Evolutionary conservation across 1,140 invertebrate species (phyloP), one percentile per base, ranked within the genome.

Genomic region (Scaptomyza graminum): DNA sequence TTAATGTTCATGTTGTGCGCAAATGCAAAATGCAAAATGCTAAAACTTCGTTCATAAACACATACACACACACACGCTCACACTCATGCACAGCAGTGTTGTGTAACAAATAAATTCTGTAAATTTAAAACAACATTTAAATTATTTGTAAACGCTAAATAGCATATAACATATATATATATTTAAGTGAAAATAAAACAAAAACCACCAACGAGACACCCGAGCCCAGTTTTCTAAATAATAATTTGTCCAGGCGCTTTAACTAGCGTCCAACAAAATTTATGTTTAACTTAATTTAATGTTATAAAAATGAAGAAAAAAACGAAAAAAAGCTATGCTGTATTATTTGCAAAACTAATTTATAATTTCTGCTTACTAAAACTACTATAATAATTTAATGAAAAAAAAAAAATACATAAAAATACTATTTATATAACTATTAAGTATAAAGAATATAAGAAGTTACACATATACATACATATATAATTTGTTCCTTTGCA

Each of bases 401-500:
- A n/a, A n/a, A 34, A 13, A 18, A 54, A 51, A 34, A 28, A 37
- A 49, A 51, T 15, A 43, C 51, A 13, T 60, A 39, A 43, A 37
- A 43, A 39, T 62, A 71, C 62, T 64, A 66, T 49, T 41, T 67
- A 39, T 46, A 59, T 44, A 57, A 51, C n/a, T 60, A 52, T 52
- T 34, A 34, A 34, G 7, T 34, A 34, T 9, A 34, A 9, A 34
- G 3, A n/a, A 39, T 55, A 64, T 52, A 50, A 46, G 69, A 51
- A 66, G 73, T 68, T 57, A 37, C 73, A 80, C 72, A 65, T 61
- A 74, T 84, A 66, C 69, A 65, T 57, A 37, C 73, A 80, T 68
- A 65, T 61, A 80, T 84, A 69, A 80, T 87, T 82, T 85, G 81
- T 85, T 85, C 82, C 81, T 85, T 83, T 69, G 75, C 62, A 61